phyloP scores from a whole-genome alignment of 2,888 invertebrate genomes.

The Agrotis exclamationis region DNA sequence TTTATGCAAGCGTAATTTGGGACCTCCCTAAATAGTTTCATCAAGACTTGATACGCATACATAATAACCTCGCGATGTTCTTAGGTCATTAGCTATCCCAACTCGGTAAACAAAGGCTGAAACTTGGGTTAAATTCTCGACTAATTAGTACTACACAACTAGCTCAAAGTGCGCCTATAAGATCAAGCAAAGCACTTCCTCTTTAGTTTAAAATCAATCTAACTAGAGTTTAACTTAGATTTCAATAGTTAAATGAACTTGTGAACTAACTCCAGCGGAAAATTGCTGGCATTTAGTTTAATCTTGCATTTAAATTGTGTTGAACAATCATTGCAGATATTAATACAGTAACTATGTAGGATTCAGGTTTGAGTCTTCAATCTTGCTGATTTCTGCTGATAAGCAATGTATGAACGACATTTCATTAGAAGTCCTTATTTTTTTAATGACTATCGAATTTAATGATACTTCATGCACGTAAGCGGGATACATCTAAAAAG shows the following conservation, averaged over 20 bases:
- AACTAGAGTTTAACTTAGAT: conserved; percentile 45
- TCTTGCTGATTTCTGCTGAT: conserved; percentile 22
- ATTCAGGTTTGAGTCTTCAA: conserved; percentile 13
- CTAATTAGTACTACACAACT: conserved; percentile 47
- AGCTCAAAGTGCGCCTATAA: conserved; percentile 25
- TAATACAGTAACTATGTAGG: conserved; percentile 22
- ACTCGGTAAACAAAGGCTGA: conserved; percentile 28
- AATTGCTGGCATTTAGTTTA: conserved; percentile 57
- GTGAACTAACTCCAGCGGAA: conserved; percentile 45
- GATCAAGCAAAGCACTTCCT: conserved; percentile 43
- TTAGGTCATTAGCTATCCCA: conserved; percentile 34
- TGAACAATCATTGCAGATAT: conserved; percentile 31
- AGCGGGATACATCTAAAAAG: too few relatives aligned
- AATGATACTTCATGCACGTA: too few relatives aligned
- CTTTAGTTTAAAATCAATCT: conserved; percentile 60
- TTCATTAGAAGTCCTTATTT: too few relatives aligned
- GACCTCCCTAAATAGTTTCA: conserved; percentile 25
- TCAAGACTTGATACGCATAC: conserved; percentile 19
- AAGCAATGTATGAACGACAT: background rate
- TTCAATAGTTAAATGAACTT: conserved; percentile 56
- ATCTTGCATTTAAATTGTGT: conserved; percentile 53
- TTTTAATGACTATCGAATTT: too few relatives aligned
- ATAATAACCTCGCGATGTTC: conserved; percentile 25
- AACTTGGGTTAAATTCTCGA: conserved; percentile 31
- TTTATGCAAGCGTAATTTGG: background rate